phyloP scores from a whole-genome alignment of 2,797 vertebrate genomes.

The Dendrocincla fuliginosa region DNA sequence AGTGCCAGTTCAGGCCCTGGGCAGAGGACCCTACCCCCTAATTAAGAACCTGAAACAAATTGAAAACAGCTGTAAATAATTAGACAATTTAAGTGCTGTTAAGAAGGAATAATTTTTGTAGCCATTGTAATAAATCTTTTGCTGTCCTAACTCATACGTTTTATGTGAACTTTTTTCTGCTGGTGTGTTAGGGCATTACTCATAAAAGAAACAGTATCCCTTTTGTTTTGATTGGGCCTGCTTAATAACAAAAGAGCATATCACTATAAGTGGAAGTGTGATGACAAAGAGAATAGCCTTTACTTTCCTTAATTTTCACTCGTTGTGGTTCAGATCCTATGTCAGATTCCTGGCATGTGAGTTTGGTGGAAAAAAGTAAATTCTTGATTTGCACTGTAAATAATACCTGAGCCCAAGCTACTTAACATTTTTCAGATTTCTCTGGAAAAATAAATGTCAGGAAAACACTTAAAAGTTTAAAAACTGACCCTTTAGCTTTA shows the following conservation, averaged over 20 bases:
- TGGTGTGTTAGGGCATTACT: constrained; percentile 90
- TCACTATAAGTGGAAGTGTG: constrained; percentile 63
- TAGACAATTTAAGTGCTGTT: constrained; percentile 97
- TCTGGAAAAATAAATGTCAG: background rate
- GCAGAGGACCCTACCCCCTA: constrained; percentile 83
- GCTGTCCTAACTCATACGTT: constrained; percentile 89
- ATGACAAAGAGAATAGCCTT: constrained; percentile 71
- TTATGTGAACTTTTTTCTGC: constrained; percentile 85
- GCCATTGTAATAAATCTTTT: constrained; percentile 98
- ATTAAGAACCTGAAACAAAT: constrained; percentile 90
- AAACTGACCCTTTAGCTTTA: background rate
- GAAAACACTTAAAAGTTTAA: background rate
- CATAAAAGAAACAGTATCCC: constrained; percentile 93
- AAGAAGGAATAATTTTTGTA: constrained; percentile 96
- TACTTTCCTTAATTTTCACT: constrained; percentile 51
- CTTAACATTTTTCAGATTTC: constrained; percentile 43
- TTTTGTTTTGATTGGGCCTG: constrained; percentile 92
- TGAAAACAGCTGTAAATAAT: constrained; percentile 98
- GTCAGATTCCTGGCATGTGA: constrained; percentile 42
- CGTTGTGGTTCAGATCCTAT: constrained; percentile 26
- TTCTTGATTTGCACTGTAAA: constrained; percentile 40
- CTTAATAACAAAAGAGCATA: constrained; percentile 88
- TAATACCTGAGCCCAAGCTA: background rate
- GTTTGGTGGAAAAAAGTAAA: background rate
- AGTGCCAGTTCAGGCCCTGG: constrained; percentile 77